Percentiles rank a stretch among this genome's conserved stretches.
These are phyloP conservation scores for Ornithoptera priamus DNA, from an alignment of 2,888 invertebrate species.

Conservation along the genomic window DNA sequence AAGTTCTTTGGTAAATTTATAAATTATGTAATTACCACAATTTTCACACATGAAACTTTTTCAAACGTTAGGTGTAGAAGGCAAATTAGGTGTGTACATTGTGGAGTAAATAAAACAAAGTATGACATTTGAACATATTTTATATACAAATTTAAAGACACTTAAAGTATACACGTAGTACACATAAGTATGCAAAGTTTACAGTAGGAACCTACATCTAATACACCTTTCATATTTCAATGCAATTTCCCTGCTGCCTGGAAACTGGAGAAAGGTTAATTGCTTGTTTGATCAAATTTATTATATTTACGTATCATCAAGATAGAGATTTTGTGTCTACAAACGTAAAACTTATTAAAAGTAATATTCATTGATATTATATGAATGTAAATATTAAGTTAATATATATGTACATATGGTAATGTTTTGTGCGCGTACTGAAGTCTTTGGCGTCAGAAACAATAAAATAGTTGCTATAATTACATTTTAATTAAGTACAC, in stretches of 20 bases:
- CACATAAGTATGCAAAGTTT: conserved; percentile 23
- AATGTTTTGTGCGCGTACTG: neutral
- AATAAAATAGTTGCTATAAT: neutral
- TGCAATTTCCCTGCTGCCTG: conserved; percentile 20
- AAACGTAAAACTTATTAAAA: neutral
- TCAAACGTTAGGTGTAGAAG: neutral
- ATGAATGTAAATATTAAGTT: too few species aligned
- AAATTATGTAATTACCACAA: too few species aligned
- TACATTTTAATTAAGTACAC: neutral
- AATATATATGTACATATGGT: neutral
- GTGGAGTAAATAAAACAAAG: conserved; percentile 13
- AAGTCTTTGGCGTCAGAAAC: neutral
- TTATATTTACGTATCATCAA: neutral
- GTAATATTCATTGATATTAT: neutral
- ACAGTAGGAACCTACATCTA: conserved; percentile 17
- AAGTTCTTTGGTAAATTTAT: too few species aligned
- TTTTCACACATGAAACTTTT: neutral
- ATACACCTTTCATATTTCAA: conserved; percentile 23
- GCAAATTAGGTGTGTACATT: neutral
- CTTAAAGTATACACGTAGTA: conserved; percentile 26
- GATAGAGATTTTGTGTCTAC: neutral
- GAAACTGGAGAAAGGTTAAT: conserved; percentile 30
- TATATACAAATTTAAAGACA: conserved; percentile 29
- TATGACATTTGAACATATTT: conserved; percentile 15
- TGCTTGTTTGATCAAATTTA: conserved; percentile 3